Base-by-base conservation (phyloP, 2,113 vertebrate species). In the Lampris megalopsis region DNA sequence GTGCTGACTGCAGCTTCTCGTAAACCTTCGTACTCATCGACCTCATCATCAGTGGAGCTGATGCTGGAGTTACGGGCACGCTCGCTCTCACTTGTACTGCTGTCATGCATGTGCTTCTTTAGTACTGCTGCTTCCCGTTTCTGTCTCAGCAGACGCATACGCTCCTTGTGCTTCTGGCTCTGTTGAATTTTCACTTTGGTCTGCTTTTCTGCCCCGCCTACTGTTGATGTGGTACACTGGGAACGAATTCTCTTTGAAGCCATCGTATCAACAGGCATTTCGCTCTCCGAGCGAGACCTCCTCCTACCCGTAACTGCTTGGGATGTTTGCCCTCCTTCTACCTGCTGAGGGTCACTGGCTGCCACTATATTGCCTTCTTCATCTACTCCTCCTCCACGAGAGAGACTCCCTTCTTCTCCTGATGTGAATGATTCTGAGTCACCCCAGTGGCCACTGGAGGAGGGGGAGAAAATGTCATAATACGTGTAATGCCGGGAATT, bases 91-190 rank as follows among this genome's bases (percentile, higher is more conserved):
- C 98, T 99, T 69, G 97, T 99, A 92, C 97, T 99, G 95, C 97
- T 99, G 95, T 98, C 96, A 95, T 99, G 98, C 89, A 99, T 98
- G 62, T 98, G 98, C 75, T 98, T 99, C 93, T 98, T 98, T 62
- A 97, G 93, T 8, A 97, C 97, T 35, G 97, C 97, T 0, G 97
- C 98, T 77, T 99, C 98, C 52, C 98, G 91, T 68, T 99, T 99
- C 92, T 99, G 97, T 40, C 97, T 93, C 63, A 98, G 83, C 45
- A 99, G 90, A 9, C 97, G 94, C 77, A 99, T 99, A 52, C 97
- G 94, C 81, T 98, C 97, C 89, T 97, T 99, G 93, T 99, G 97
- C 95, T 97, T 97, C 93, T 98, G 96, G 91, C 97, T 99, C 52
- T 96, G 94, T 37, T 96, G 96, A 75, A 96, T 96, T 91, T 97